Conservation (phyloP, 2,888 invertebrate genomes). For the Silvanus unidentatus region DNA sequence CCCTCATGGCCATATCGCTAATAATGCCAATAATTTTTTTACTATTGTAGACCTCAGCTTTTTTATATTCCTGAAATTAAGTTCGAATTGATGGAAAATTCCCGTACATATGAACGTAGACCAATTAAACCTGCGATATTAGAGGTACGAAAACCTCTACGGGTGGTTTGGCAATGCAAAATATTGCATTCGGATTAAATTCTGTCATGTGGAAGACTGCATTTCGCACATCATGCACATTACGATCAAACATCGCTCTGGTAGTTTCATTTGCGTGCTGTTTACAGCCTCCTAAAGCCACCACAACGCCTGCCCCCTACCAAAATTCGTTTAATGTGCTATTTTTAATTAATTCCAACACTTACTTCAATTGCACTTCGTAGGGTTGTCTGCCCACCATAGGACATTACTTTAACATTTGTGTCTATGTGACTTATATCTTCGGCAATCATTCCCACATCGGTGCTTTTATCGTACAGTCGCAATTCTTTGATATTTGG, state of each 20-base stretch:
- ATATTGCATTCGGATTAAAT: constrained; percentile 38
- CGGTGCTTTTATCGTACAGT: constrained; percentile 32
- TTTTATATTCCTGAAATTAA: constrained; percentile 38
- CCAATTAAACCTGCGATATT: constrained; percentile 35
- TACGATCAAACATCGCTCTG: constrained; percentile 34
- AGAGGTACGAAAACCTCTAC: constrained; percentile 41
- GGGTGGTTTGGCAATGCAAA: constrained; percentile 40
- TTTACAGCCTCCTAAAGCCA: constrained; percentile 38
- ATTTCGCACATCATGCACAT: constrained; percentile 36
- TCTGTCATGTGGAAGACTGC: constrained; percentile 37
- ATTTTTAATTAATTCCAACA: constrained; percentile 4
- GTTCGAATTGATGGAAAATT: not conserved
- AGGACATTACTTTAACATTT: constrained; percentile 32
- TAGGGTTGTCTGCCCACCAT: constrained; percentile 32
- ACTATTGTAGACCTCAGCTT: constrained; percentile 33
- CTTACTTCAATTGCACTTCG: constrained; percentile 36
- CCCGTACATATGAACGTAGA: not conserved
- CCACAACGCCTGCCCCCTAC: constrained; percentile 37
- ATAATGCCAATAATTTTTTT: constrained; percentile 39
- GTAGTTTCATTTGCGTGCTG: constrained; percentile 25
- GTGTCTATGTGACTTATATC: constrained; percentile 42
- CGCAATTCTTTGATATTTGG: constrained; percentile 35
- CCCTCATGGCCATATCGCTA: constrained; percentile 29
- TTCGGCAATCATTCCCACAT: constrained; percentile 29
- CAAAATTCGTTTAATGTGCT: constrained; percentile 1